Evolutionary conservation across 1,140 invertebrate species (phyloP).

Genomic region (fruit fly (Drosophila melanogaster)): DNA sequence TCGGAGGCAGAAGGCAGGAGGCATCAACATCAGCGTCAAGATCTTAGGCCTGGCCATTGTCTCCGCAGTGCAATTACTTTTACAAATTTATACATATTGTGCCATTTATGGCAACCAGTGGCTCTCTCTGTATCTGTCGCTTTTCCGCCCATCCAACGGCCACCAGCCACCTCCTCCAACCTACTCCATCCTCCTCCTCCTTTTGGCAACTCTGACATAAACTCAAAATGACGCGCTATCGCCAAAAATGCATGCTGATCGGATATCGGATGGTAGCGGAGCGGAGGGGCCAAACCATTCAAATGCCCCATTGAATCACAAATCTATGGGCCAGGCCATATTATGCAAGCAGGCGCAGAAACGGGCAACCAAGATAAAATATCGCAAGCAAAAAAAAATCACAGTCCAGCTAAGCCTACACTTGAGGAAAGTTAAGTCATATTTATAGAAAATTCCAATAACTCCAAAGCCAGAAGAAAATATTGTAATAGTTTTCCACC

Average conservation of each 20-base stretch:
- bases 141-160: neutral
- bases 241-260: constrained; percentile 82
- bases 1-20: neutral
- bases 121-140: constrained; percentile 47
- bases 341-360: constrained; percentile 62
- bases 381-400: constrained; percentile 15
- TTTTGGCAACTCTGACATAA: constrained; percentile 58
- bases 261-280: constrained; percentile 32
- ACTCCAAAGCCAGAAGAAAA: neutral
- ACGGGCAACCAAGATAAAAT: constrained; percentile 2
- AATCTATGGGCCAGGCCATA: constrained; percentile 69
- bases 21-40: constrained; percentile 47
- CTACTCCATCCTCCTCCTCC: no score
- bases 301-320: constrained; percentile 76
- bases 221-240: constrained; percentile 78
- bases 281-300: constrained; percentile 47
- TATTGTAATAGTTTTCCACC: no score
- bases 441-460: neutral
- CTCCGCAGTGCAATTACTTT: constrained; percentile 83
- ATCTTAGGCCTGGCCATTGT: constrained; percentile 55
- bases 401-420: constrained; percentile 17
- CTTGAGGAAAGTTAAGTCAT: neutral
- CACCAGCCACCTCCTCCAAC: no score
- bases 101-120: constrained; percentile 80
- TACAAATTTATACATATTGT: constrained; percentile 84